Conservation (phyloP, 1,140 invertebrate species). For the Macrobrachium nipponense region DNA sequence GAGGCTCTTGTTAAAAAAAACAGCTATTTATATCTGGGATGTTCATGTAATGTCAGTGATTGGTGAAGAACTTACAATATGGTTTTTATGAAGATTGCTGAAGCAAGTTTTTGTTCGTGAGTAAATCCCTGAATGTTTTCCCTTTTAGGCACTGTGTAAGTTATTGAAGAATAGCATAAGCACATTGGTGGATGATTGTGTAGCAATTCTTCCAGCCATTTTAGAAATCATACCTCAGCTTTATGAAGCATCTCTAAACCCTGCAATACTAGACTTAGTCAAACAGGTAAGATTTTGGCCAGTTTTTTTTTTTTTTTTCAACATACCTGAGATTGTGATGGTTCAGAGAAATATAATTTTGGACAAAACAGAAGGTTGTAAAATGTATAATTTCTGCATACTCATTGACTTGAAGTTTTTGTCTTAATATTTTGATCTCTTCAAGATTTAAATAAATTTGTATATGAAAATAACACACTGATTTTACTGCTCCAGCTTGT, state of each 20-base stretch:
- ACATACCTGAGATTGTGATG: background rate
- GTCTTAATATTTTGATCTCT: too few relatives aligned
- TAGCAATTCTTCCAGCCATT: slow-evolving; percentile 54
- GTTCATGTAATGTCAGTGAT: background rate
- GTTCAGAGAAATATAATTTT: background rate
- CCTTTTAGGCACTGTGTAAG: slow-evolving; percentile 58
- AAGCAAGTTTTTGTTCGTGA: background rate
- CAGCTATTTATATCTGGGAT: background rate
- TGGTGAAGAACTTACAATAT: background rate
- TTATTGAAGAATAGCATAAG: slow-evolving; percentile 62
- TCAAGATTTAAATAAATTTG: background rate
- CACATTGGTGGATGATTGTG: slow-evolving; percentile 56
- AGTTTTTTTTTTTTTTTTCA: background rate
- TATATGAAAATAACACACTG: too few relatives aligned
- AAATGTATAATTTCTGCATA: too few relatives aligned
- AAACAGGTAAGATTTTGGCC: slow-evolving; percentile 51
- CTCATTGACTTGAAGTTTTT: too few relatives aligned
- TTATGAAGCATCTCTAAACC: slow-evolving; percentile 61
- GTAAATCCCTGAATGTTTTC: background rate
- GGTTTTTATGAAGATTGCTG: background rate
- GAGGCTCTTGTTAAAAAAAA: background rate
- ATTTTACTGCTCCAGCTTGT: slow-evolving; percentile 40
- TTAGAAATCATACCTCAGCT: slow-evolving; percentile 63
- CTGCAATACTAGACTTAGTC: slow-evolving; percentile 60
- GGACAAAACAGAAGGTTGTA: too few relatives aligned